Base-by-base conservation (phyloP, 2,797 vertebrate species). In the Chromis chromis region DNA sequence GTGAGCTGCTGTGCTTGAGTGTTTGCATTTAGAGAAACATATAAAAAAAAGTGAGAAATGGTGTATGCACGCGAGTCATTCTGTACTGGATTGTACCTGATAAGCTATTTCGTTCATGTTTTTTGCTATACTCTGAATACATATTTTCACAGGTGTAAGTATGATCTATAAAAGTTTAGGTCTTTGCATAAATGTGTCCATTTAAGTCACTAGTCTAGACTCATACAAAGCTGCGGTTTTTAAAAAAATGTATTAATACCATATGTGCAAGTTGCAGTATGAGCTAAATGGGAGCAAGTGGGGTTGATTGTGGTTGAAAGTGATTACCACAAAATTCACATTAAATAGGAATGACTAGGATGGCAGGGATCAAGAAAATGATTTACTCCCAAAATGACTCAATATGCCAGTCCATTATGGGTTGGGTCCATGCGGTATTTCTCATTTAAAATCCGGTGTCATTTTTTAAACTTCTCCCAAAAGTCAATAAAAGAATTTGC, bases 261-360 rank as follows among this genome's bases (percentile, higher is more conserved):
- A 89, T 22, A 78, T 89, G 86, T 80, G 71, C 22, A 54, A 59
- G 53, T 67, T 66, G 63, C 55, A 61, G 72, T 48, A 27, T 4
- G 40, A 71, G 65, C 61, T 66, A 76, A 78, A 73, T 70, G 49
- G 50, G 31, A 82, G 42, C 70, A 65, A 86, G 55, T 77, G 86
- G 86, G 70, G 74, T 40, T 79, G 82, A 88, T 86, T 87, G 59
- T 82, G 83, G 70, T 87, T 86, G 75, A 68, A 88, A 88, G 86
- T 75, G 22, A 87, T 79, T 56, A 64, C 60, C 75, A 28, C 70
- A 73, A 74, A 86, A 87, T 69, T 79, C 63, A 87, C 82, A 79
- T 87, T 60, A 84, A 82, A 79, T 13, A 40, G 14, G 63, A 71
- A 60, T 79, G 74, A 81, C 82, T 82, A 83, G 70, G 68, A 85